Evolutionary conservation across 1,140 invertebrate species (phyloP).

Genomic region (Neodiprion fabricii): DNA sequence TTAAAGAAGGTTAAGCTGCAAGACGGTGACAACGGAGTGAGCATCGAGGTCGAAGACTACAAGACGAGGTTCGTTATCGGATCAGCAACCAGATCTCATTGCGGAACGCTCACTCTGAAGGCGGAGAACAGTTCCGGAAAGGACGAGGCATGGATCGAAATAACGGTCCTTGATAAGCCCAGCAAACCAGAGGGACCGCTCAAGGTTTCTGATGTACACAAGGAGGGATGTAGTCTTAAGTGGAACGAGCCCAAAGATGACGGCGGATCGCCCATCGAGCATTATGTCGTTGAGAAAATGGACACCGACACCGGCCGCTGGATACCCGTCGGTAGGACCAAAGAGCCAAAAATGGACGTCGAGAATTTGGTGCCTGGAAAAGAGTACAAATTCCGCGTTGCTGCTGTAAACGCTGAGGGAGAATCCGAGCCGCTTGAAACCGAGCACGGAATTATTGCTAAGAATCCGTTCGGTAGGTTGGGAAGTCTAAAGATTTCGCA

Average conservation of each 20-base stretch:
- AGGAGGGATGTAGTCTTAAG: constrained; percentile 91
- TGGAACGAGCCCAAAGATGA: constrained; percentile 94
- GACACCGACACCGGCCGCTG: constrained; percentile 85
- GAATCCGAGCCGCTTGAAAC: constrained; percentile 92
- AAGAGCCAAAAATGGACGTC: constrained; percentile 84
- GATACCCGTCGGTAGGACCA: constrained; percentile 79
- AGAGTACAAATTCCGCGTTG: constrained; percentile 96
- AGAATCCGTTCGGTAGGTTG: constrained; percentile 92
- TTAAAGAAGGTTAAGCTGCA: constrained; percentile 75
- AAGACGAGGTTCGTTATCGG: constrained; percentile 81
- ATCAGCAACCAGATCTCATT: constrained; percentile 78
- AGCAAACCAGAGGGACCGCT: constrained; percentile 90
- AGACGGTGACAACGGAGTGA: constrained; percentile 70
- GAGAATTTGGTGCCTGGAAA: constrained; percentile 88
- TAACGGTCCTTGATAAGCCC: constrained; percentile 88
- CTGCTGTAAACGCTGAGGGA: constrained; percentile 94
- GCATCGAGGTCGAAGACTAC: constrained; percentile 85
- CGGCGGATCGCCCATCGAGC: constrained; percentile 89
- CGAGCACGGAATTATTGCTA: constrained; percentile 89
- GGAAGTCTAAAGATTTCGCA: neutral
- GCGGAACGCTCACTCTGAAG: constrained; percentile 85
- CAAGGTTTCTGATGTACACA: constrained; percentile 89
- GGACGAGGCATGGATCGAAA: constrained; percentile 89
- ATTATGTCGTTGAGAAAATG: constrained; percentile 92
- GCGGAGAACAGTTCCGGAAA: constrained; percentile 91